phyloP scores from a whole-genome alignment of 2,888 invertebrate genomes.

The Coelinius sp. region DNA sequence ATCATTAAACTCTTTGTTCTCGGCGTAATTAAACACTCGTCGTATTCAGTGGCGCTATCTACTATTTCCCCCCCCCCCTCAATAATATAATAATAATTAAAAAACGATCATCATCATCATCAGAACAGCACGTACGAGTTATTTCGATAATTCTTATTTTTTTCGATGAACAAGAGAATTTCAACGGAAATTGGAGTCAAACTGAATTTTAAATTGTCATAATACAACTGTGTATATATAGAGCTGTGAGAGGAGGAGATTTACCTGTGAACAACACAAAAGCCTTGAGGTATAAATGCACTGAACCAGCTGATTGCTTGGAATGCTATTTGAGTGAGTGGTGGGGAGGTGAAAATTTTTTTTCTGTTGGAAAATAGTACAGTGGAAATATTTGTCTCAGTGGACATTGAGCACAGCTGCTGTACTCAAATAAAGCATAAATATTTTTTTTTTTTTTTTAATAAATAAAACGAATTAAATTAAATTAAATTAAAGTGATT shows the following conservation, averaged over 20 bases:
- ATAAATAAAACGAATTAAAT: no score
- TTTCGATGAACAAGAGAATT: neutral
- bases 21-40: neutral
- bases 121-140: neutral
- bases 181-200: neutral
- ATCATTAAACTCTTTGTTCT: neutral
- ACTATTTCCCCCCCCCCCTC: neutral
- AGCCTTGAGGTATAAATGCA: constrained; percentile 1
- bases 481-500: neutral
- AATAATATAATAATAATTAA: neutral
- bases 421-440: neutral
- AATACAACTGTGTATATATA: neutral
- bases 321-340: neutral
- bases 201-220: neutral
- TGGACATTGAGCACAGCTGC: neutral
- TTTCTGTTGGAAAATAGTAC: constrained; percentile 1
- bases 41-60: neutral
- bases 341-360: neutral
- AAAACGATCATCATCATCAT: neutral
- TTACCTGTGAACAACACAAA: neutral
- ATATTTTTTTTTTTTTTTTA: neutral
- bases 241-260: neutral
- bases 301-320: neutral
- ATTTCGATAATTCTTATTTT: neutral
- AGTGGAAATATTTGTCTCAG: neutral